A percentile compares a stretch with the other conserved stretches of the same genome.
phyloP scores from a whole-genome alignment of 2,113 vertebrate species.

The Megaceryle torquata region DNA sequence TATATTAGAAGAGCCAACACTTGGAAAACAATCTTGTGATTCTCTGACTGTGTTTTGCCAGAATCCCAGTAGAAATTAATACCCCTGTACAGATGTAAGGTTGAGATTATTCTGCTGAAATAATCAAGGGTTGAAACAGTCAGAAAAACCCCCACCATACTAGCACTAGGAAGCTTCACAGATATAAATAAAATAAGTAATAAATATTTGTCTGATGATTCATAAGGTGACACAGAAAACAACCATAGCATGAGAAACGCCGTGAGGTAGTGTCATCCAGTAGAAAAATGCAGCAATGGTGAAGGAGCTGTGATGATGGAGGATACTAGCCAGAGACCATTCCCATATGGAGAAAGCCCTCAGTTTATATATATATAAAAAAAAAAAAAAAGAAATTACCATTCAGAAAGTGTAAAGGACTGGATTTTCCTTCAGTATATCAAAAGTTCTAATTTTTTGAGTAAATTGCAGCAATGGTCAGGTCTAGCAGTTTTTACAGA shows the following conservation, averaged over 20 bases:
- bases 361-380: neutral
- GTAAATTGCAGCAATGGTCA: neutral
- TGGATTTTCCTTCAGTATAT: neutral
- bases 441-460: neutral
- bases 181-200: too few species aligned
- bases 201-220: neutral
- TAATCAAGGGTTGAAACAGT: neutral
- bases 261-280: neutral
- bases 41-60: rapidly evolving
- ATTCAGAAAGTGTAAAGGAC: neutral
- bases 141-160: neutral
- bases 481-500: neutral
- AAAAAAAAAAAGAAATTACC: neutral
- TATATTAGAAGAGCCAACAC: neutral
- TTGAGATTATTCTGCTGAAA: neutral
- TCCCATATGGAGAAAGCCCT: neutral
- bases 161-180: neutral
- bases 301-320: neutral
- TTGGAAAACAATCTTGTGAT: neutral
- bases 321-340: neutral
- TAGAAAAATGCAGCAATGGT: neutral
- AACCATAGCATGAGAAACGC: neutral
- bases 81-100: neutral
- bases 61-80: neutral
- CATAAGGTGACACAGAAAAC: neutral